phyloP scores from a whole-genome alignment of 2,888 invertebrate genomes.

The Biston betularia region DNA sequence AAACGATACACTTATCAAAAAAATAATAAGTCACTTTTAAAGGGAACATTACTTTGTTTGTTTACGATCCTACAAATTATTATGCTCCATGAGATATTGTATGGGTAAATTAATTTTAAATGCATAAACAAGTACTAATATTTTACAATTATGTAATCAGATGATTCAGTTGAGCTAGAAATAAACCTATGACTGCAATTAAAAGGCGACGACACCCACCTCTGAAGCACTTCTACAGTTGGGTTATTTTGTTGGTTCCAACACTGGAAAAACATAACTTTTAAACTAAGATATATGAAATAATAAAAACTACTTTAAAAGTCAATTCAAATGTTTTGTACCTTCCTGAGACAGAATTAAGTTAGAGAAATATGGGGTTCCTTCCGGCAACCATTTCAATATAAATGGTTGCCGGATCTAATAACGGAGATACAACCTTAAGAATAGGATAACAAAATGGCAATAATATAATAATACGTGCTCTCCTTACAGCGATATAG shows the following conservation, averaged over 20 bases:
- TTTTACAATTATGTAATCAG: constrained; percentile 36
- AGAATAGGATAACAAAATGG: constrained; percentile 47
- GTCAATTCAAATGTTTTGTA: no score
- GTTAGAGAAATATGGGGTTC: no score
- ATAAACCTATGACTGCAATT: constrained; percentile 43
- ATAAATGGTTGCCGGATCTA: no score
- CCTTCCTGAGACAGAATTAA: no score
- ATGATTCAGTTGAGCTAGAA: constrained; percentile 44
- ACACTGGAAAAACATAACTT: no score
- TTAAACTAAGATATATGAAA: no score
- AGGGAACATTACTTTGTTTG: neutral
- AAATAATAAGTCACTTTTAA: constrained; percentile 23
- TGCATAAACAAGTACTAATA: constrained; percentile 60
- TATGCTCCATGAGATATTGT: constrained; percentile 58
- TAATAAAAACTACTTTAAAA: no score
- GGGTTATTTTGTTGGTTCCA: constrained; percentile 1
- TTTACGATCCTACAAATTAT: constrained; percentile 53
- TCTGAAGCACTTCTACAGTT: constrained; percentile 39
- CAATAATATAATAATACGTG: constrained; percentile 53
- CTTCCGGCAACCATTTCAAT: no score
- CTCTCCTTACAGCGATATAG: constrained; percentile 37
- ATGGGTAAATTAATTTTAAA: constrained; percentile 48
- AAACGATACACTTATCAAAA: constrained; percentile 19
- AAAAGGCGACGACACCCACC: constrained; percentile 51
- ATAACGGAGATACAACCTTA: constrained; percentile 1